Conservation (phyloP, 2,888 invertebrate genomes). For the Neuroscelio doddi region DNA sequence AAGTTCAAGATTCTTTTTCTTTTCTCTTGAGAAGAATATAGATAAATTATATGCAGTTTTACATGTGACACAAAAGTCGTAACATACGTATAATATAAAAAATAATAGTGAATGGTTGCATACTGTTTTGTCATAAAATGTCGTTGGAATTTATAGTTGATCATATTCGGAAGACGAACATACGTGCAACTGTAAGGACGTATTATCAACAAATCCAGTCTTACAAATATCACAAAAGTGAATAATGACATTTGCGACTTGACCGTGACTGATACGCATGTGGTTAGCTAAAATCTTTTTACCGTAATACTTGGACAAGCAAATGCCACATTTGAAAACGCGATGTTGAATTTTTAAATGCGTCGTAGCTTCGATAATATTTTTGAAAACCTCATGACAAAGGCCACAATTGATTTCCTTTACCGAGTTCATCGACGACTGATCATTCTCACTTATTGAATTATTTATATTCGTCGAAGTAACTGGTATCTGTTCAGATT, state of each 20-base stretch:
- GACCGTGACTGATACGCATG: constrained; percentile 16
- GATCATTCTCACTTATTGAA: too few relatives aligned
- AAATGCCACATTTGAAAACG: constrained; percentile 36
- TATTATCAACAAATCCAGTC: constrained; percentile 21
- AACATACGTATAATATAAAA: not conserved
- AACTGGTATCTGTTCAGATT: not conserved
- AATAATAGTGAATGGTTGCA: too few relatives aligned
- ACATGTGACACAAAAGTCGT: too few relatives aligned
- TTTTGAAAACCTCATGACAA: constrained; percentile 26
- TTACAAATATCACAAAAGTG: constrained; percentile 36
- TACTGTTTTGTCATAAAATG: too few relatives aligned
- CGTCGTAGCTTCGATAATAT: constrained; percentile 19
- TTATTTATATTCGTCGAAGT: not conserved
- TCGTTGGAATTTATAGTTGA: not conserved
- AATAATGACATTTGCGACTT: constrained; percentile 7
- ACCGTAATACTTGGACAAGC: constrained; percentile 29
- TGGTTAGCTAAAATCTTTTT: constrained; percentile 33
- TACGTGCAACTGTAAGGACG: constrained; percentile 11
- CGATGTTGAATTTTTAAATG: constrained; percentile 31
- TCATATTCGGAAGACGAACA: constrained; percentile 13
- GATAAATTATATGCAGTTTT: too few relatives aligned
- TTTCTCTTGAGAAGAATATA: too few relatives aligned
- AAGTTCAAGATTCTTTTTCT: too few relatives aligned
- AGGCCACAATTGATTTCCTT: constrained; percentile 41
- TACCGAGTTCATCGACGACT: not conserved